Percentiles rank a stretch among this genome's conserved stretches.
Evolutionary conservation across 2,888 invertebrate genomes (phyloP).

Genomic region (Sturmia bella): DNA sequence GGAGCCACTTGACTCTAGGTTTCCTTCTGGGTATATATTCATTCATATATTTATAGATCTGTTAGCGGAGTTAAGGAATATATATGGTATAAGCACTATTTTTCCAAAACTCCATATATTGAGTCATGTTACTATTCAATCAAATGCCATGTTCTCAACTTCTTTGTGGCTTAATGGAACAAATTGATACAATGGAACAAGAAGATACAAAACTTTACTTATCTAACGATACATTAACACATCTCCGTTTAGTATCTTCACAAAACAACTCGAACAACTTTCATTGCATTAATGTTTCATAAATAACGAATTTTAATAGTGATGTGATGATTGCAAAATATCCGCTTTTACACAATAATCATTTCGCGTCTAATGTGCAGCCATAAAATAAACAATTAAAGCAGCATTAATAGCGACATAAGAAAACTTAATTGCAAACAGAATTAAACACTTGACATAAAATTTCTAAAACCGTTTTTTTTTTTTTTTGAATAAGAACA

Average conservation of each 20-base stretch:
- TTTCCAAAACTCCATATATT: no score
- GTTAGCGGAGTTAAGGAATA: no score
- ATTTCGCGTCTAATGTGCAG: constrained; percentile 52
- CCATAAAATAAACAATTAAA: constrained; percentile 68
- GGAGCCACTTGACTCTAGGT: no score
- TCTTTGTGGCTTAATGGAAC: no score
- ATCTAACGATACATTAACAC: neutral
- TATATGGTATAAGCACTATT: no score
- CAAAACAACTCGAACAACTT: constrained; percentile 1
- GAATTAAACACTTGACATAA: constrained; percentile 8
- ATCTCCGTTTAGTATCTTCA: neutral
- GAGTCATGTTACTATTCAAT: no score
- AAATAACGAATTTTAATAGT: constrained; percentile 44
- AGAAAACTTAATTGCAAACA: neutral
- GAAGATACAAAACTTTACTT: constrained; percentile 4
- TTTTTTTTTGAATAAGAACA: no score
- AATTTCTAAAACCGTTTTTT: neutral
- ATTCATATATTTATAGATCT: no score
- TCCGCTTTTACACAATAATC: constrained; percentile 39
- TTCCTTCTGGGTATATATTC: no score
- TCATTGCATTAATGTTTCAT: constrained; percentile 4
- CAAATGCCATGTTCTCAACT: no score
- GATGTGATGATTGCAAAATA: constrained; percentile 37
- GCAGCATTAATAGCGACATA: constrained; percentile 52
- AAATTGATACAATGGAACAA: no score